Evolutionary conservation across 2,797 vertebrate genomes (phyloP).

Genomic region (Poecilia velifera): DNA sequence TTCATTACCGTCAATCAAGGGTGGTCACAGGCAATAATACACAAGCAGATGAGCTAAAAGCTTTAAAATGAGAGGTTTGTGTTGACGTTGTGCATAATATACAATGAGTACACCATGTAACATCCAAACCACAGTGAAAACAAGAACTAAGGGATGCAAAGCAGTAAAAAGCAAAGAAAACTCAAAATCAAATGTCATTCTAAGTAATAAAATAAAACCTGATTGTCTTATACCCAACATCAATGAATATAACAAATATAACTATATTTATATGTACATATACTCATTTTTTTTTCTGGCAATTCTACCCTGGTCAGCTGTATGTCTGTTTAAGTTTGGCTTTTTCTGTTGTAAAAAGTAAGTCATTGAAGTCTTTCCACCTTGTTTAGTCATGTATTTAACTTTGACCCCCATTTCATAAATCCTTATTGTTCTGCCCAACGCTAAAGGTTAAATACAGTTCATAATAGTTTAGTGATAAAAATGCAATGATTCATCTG

Average conservation of each 20-base stretch:
- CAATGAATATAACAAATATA: too few relatives aligned
- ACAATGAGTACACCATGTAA: background rate
- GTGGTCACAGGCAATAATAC: background rate
- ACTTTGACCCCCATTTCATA: background rate
- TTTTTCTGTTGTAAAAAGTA: background rate
- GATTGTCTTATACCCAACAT: too few relatives aligned
- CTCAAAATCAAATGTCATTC: slow-evolving; percentile 13
- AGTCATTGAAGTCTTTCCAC: background rate
- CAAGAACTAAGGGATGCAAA: slow-evolving; percentile 13
- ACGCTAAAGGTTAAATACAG: too few relatives aligned
- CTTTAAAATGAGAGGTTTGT: slow-evolving; percentile 10
- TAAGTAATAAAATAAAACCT: slow-evolving; percentile 39
- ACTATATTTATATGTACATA: background rate
- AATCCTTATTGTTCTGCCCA: background rate
- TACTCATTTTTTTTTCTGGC: background rate
- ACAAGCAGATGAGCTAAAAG: background rate
- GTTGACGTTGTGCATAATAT: background rate
- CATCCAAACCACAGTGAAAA: background rate
- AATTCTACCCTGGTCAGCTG: background rate
- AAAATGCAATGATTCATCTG: too few relatives aligned
- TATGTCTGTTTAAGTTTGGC: background rate
- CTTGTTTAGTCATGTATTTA: background rate
- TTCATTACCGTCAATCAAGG: slow-evolving; percentile 7
- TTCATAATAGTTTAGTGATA: too few relatives aligned
- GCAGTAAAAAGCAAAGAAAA: slow-evolving; percentile 10